Base-by-base conservation (phyloP, 2,888 invertebrate genomes). In the Thumatha senex region DNA sequence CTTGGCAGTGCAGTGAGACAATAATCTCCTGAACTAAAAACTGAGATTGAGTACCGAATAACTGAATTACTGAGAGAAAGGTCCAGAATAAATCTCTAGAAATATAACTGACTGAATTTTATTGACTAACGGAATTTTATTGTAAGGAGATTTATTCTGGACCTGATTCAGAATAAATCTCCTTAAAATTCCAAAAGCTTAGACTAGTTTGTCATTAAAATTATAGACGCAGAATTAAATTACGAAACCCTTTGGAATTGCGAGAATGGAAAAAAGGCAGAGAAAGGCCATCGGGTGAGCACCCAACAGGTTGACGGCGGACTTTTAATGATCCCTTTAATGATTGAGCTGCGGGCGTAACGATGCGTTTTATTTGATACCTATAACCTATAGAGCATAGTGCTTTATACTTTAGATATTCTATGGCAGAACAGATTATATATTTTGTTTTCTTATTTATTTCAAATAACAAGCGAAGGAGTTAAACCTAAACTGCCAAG, bases 291-390 rank as follows among this genome's bases (percentile, higher is more conserved):
- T 71, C 72, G 72, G 71, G 66, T 68, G 66, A 71, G 61, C 71
- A 67, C 65, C 74, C 74, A 73, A 72, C 75, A 76, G 78, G 74
- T 76, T 69, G 75, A 72, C 72, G 67, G 56, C 33, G 65, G 70
- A 78, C 68, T 78, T 78, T 82, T 84, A 84, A 85, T 84, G 84
- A 84, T 83, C 80, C 81, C 81, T 75, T 45, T 85, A 84, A 85
- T 85, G 84, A 84, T 83, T 82, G 72, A 73, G 82, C 83, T 80
- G 63, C 74, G 61, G 79, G 81, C 78, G 54, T 68, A 70, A 63
- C 67, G 70, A 70, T 75, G 72, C 75, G 69, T 74, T 73, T 72
- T 67, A 67, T 67, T 67, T 61, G 61, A 63, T 61, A 58, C 63
- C 56, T 58, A 56, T 52, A 51, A 57, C 46, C 51, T 51, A 35